Percentiles rank a stretch among this genome's conserved stretches.
Evolutionary conservation across 2,113 vertebrate species (phyloP).

Genomic region (Chaenocephalus aceratus): DNA sequence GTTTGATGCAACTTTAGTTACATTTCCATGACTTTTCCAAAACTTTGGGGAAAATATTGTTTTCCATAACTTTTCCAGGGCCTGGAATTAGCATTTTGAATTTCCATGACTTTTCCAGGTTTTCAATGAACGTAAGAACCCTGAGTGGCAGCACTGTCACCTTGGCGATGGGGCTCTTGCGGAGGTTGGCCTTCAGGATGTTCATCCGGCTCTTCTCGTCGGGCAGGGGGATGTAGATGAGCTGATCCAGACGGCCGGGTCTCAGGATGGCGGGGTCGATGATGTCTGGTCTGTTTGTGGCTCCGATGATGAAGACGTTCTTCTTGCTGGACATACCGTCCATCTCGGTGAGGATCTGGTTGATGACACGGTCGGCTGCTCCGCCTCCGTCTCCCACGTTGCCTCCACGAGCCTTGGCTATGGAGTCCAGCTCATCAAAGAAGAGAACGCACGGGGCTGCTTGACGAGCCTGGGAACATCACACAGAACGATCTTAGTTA

Average conservation of each 20-base stretch:
- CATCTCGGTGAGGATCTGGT: conserved; percentile 99
- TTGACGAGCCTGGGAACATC: conserved; percentile 89
- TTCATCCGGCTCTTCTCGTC: conserved; percentile 97
- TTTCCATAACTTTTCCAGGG: too few relatives aligned
- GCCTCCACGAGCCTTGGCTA: conserved; percentile 97
- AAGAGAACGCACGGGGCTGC: conserved; percentile 97
- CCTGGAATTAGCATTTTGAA: too few relatives aligned
- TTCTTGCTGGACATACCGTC: conserved; percentile 99
- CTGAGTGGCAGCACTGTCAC: conserved; percentile 58
- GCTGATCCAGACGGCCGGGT: conserved; percentile 96
- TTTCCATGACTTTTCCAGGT: too few relatives aligned
- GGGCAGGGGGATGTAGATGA: conserved; percentile 98
- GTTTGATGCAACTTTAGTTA: too few relatives aligned
- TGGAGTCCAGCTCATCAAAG: conserved; percentile 98
- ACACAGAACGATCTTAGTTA: not conserved
- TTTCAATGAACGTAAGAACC: not conserved
- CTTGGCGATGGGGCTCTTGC: conserved; percentile 98
- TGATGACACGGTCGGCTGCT: conserved; percentile 97
- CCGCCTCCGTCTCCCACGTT: conserved; percentile 96
- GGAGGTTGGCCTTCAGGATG: conserved; percentile 97
- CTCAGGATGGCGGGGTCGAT: conserved; percentile 98
- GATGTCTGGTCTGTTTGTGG: conserved; percentile 98
- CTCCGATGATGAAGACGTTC: conserved; percentile 98
- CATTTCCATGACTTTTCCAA: too few relatives aligned
- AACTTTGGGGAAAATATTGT: too few relatives aligned